Evolutionary conservation across 2,113 vertebrate species (phyloP).

Genomic region (Cryptotis parvus): DNA sequence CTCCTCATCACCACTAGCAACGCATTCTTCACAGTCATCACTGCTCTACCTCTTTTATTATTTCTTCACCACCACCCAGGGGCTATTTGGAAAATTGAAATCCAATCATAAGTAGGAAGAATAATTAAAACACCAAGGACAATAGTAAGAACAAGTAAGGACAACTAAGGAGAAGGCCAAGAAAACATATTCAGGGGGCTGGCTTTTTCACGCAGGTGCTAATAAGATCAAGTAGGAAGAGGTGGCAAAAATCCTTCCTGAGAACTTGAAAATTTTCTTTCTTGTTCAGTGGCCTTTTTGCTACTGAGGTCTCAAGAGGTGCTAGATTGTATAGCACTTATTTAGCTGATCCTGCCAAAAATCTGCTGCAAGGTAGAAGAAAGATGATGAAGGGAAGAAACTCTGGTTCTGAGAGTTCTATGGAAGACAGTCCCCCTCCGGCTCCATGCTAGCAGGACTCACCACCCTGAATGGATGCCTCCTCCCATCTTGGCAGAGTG

Average conservation of each 20-base stretch:
- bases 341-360: slow-evolving; percentile 77
- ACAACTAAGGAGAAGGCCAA: slow-evolving; percentile 53
- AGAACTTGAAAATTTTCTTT: slow-evolving; percentile 59
- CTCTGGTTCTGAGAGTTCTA: slow-evolving; percentile 33
- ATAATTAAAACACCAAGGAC: slow-evolving; percentile 77
- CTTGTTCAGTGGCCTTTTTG: slow-evolving; percentile 50
- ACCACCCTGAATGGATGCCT: neutral
- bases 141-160: slow-evolving; percentile 41
- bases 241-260: slow-evolving; percentile 29
- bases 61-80: slow-evolving; percentile 56
- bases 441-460: neutral
- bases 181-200: slow-evolving; percentile 58
- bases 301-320: slow-evolving; percentile 64
- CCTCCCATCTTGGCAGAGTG: neutral
- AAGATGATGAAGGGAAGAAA: slow-evolving; percentile 23
- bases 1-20: neutral
- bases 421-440: neutral
- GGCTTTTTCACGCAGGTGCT: slow-evolving; percentile 61
- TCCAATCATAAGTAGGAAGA: slow-evolving; percentile 59
- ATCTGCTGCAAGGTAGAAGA: slow-evolving; percentile 8
- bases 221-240: slow-evolving; percentile 69
- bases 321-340: slow-evolving; percentile 72
- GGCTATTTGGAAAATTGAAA: slow-evolving; percentile 73
- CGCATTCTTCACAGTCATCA: slow-evolving; percentile 7
- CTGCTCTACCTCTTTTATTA: slow-evolving; percentile 63